Evolutionary conservation across 2,888 invertebrate species (phyloP).

Genomic region (Watsonalla cultraria): DNA sequence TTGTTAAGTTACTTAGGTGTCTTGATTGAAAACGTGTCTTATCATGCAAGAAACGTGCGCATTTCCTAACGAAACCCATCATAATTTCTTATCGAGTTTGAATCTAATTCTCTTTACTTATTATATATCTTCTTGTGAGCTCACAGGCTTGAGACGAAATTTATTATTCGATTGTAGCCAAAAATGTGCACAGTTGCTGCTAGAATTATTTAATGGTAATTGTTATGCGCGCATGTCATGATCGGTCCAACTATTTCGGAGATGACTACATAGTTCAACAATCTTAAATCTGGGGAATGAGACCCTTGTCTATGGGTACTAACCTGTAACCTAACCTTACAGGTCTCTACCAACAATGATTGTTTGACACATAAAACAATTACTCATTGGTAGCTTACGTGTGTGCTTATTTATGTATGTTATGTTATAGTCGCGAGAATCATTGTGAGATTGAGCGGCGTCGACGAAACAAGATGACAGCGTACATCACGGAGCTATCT

Average conservation of each 20-base stretch:
- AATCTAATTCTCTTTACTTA: constrained; percentile 3
- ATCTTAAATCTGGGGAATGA: too few relatives aligned
- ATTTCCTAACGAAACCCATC: constrained; percentile 38
- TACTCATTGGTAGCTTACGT: too few relatives aligned
- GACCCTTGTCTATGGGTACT: too few relatives aligned
- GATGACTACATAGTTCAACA: too few relatives aligned
- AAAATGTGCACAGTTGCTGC: too few relatives aligned
- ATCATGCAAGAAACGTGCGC: constrained; percentile 50
- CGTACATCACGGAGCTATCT: constrained; percentile 99
- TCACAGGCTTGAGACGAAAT: not conserved
- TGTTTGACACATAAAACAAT: too few relatives aligned
- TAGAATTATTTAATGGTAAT: too few relatives aligned
- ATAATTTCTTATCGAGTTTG: constrained; percentile 32
- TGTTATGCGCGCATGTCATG: too few relatives aligned
- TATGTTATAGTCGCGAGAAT: constrained; percentile 89
- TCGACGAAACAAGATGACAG: constrained; percentile 99
- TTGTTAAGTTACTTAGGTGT: constrained; percentile 42
- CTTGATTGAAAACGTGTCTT: constrained; percentile 77
- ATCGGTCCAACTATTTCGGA: too few relatives aligned
- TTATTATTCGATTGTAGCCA: not conserved
- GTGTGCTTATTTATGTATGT: not conserved
- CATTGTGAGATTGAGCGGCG: constrained; percentile 99
- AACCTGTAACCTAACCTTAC: too few relatives aligned
- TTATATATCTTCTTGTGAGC: not conserved
- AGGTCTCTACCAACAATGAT: too few relatives aligned